Base-by-base conservation (phyloP, 2,797 vertebrate genomes). In the Amblyraja radiata region DNA sequence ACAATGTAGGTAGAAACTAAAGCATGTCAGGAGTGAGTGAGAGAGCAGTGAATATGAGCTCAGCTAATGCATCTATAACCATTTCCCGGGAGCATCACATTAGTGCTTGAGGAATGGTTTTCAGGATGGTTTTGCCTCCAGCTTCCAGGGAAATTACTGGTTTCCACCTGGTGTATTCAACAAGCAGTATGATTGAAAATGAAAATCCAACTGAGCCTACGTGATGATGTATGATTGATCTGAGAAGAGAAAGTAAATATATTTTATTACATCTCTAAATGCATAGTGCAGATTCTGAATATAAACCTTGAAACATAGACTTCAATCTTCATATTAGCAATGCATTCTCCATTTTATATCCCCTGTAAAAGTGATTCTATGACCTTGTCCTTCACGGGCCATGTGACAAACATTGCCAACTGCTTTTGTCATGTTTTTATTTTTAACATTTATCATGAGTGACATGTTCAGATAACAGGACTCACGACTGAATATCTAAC, bases 401-500 rank as follows among this genome's bases (percentile, higher is more conserved):
- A 39, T 79, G 7, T 11, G 78, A 18, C 78, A 78, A 78, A 78
- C 36, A 16, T 36, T 36, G n/a, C 76, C 14, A 14, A 76, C 76
- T 78, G 76, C 13, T 78, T 78, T 78, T 36, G 77, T 16, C 32
- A 36, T 36, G 77, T 36, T 78, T 78, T 36, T 36, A 36, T 78
- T 77, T 28, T 78, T 78, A 78, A 36, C n/a, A 78, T 78, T 78
- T 16, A 78, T n/a, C 77, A 78, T 78, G 77, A 78, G 77, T 78
- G 77, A 36, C n/a, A 14, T 14, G n/a, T 16, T 78, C 32, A 36
- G 77, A 16, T 78, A 78, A 36, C 77, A 36, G n/a, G 28, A 13
- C 77, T 78, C 77, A 78, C 32, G 18, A 78, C 77, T 36, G 77
- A 78, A 78, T 32, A 78, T 78, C 77, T 78, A 11, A 78, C 77